These are phyloP conservation scores for Heterohyrax brucei DNA, from an alignment of 2,797 vertebrate species.

Conservation along the genomic window DNA sequence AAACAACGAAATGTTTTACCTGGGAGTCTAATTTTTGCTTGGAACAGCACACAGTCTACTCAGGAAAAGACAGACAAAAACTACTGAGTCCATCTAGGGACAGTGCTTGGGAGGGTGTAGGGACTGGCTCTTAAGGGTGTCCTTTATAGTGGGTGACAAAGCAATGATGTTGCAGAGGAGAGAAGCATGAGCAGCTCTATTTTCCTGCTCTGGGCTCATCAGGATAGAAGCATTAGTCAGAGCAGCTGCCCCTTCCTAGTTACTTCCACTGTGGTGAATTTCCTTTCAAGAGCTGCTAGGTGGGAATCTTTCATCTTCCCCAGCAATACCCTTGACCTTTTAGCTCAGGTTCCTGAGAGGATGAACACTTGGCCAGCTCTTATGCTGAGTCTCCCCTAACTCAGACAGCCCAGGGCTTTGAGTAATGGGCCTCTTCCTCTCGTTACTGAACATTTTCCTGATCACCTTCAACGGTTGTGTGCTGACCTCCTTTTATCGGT, in stretches of 20 bases:
- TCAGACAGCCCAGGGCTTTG: not conserved
- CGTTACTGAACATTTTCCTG: not conserved
- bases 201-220: not conserved
- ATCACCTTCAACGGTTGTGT: not conserved
- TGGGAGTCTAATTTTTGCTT: slow-evolving; percentile 44
- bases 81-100: not conserved
- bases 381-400: not conserved
- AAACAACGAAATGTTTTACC: not conserved
- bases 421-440: not conserved
- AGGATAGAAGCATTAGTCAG: not conserved
- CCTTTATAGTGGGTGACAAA: not conserved
- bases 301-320: not conserved
- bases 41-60: not conserved
- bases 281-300: not conserved
- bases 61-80: slow-evolving; percentile 1
- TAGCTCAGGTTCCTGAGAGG: not conserved
- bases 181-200: rapidly evolving
- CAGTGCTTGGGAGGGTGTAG: not conserved
- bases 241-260: not conserved
- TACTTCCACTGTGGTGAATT: not conserved
- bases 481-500: not conserved
- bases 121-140: not conserved
- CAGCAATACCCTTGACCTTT: not conserved
- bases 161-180: rapidly evolving
- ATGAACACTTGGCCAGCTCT: not conserved